Base-by-base conservation (phyloP, 2,113 vertebrate species). In the Gambusia affinis region DNA sequence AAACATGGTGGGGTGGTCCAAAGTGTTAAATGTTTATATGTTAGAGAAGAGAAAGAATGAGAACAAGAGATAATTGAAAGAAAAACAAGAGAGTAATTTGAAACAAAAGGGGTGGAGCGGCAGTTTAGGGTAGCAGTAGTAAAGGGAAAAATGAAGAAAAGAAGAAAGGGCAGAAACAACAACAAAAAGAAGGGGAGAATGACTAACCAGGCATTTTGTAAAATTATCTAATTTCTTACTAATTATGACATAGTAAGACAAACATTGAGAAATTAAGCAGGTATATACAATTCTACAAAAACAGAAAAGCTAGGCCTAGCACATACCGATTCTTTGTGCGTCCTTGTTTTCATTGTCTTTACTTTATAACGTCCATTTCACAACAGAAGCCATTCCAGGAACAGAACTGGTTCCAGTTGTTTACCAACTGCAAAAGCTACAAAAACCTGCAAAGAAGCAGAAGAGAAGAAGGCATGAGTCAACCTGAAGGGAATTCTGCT, bases 281-380 rank as follows among this genome's bases (percentile, higher is more conserved):
- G 72, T 82, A 81, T 30, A 68, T 47, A 74, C 37, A 69, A 44
- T 15, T 39, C 29, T 67, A 42, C 42, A n/a, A 19, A 62, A 70
- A 74, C 84, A 70, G 12, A 70, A 28, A 72, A 2, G 17, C 14
- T 37, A 76, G 24, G 65, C 62, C 42, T 82, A 64, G 68, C 68
- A 82, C 92, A 83, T 93, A 95, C 94, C 93, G 93, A 93, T 92
- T 95, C 94, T 93, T 95, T 95, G 92, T 95, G 94, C 47, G 94
- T 95, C 91, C 94, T 85, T 70, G 94, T 95, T 92, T 95, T 95
- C 94, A 95, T 95, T 81, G 78, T 90, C 75, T 87, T 86, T 86
- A 85, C 92, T 84, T 87, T 87, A 91, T 75, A 71, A 72, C 12
- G 31, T 89, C 92, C 94, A 94, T 94, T 89, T 91, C 89, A 91